phyloP scores from a whole-genome alignment of 2,113 vertebrate species.

The Nettapus auritus region DNA sequence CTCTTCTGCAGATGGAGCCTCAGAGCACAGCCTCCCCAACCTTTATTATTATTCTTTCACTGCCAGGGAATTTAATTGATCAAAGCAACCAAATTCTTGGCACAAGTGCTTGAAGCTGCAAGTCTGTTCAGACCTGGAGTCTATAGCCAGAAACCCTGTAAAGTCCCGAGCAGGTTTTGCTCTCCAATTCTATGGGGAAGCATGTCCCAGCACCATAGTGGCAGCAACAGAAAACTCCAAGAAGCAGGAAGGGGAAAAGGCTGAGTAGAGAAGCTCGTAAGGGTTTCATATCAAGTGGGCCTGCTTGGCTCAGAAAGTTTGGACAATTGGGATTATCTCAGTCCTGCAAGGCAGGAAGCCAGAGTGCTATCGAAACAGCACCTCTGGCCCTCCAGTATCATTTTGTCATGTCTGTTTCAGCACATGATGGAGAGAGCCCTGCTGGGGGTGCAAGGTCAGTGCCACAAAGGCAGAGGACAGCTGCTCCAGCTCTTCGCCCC shows the following conservation, averaged over 20 bases:
- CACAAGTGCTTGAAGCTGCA: slow-evolving; percentile 42
- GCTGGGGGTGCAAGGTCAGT: rapidly evolving
- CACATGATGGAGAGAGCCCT: rapidly evolving
- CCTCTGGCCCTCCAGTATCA: rapidly evolving
- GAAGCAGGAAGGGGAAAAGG: not conserved
- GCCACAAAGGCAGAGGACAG: rapidly evolving
- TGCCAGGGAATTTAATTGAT: slow-evolving; percentile 64
- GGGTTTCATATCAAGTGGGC: not conserved
- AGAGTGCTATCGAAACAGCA: not conserved
- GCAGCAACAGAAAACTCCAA: not conserved
- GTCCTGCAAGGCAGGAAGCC: rapidly evolving
- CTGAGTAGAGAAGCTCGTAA: not conserved
- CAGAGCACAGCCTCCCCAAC: not conserved
- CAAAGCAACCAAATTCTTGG: slow-evolving; percentile 62
- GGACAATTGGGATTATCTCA: not conserved
- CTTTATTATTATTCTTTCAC: slow-evolving; percentile 52
- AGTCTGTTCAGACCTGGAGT: slow-evolving; percentile 24
- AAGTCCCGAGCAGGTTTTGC: not conserved
- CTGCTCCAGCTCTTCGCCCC: rapidly evolving
- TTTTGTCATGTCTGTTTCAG: not conserved
- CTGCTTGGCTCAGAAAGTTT: not conserved
- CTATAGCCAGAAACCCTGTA: not conserved
- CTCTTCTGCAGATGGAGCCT: slow-evolving; percentile 36
- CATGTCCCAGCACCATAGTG: not conserved
- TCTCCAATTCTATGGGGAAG: not conserved